Conservation (phyloP, 2,888 invertebrate species). For the Tetanocera ferruginea region DNA sequence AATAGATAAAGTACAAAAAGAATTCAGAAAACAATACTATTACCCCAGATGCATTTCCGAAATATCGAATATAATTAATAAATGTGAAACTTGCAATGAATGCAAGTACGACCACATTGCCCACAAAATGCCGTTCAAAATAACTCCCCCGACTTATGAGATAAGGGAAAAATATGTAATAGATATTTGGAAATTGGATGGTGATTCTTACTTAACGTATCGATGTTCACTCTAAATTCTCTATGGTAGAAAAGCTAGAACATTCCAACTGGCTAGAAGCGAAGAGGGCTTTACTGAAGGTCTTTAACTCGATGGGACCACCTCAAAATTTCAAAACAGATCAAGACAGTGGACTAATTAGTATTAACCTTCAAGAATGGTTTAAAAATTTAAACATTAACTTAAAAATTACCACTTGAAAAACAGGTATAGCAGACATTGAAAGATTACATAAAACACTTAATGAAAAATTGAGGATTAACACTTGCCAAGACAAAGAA, state of each 20-base stretch:
- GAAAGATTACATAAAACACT: slow-evolving; percentile 41
- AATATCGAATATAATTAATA: slow-evolving; percentile 42
- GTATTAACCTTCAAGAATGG: slow-evolving; percentile 30
- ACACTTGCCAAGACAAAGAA: slow-evolving; percentile 31
- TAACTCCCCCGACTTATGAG: slow-evolving; percentile 40
- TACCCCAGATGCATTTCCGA: slow-evolving; percentile 40
- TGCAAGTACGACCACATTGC: slow-evolving; percentile 44
- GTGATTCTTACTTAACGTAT: slow-evolving; percentile 42
- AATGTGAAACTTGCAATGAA: slow-evolving; percentile 43
- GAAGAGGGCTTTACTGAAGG: slow-evolving; percentile 35
- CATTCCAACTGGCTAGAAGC: slow-evolving; percentile 37
- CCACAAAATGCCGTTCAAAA: slow-evolving; percentile 42
- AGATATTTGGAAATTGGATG: slow-evolving; percentile 45
- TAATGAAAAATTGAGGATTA: slow-evolving; percentile 40
- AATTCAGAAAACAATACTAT: slow-evolving; percentile 34
- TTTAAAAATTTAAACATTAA: slow-evolving; percentile 29
- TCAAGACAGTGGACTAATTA: slow-evolving; percentile 36
- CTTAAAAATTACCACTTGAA: slow-evolving; percentile 37
- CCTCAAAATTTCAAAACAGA: slow-evolving; percentile 37
- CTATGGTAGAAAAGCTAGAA: slow-evolving; percentile 38
- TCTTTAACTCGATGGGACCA: slow-evolving; percentile 40
- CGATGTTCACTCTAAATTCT: slow-evolving; percentile 42
- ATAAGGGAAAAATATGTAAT: slow-evolving; percentile 37
- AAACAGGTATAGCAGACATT: slow-evolving; percentile 42
- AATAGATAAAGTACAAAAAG: slow-evolving; percentile 42